phyloP scores from a whole-genome alignment of 2,888 invertebrate species.

The Resseliella maxima region DNA sequence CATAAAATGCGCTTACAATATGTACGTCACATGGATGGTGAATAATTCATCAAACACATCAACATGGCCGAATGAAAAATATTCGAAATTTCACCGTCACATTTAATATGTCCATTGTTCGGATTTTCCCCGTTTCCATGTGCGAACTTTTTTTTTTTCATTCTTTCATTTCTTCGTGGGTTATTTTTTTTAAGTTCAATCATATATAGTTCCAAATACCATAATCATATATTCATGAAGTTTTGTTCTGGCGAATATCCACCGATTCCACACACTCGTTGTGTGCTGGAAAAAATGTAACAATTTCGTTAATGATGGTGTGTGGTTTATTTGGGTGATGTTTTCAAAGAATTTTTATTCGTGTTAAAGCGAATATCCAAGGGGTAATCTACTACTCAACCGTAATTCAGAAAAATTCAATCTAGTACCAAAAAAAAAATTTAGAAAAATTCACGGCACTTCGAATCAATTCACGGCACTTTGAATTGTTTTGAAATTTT shows the following conservation, averaged over 20 bases:
- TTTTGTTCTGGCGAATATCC: too few species aligned
- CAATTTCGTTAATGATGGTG: slow-evolving; percentile 41
- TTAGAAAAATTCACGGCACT: too few species aligned
- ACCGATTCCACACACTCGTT: too few species aligned
- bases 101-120: slow-evolving; percentile 14
- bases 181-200: not conserved
- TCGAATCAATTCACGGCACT: too few species aligned
- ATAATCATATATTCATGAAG: slow-evolving; percentile 42
- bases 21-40: not conserved
- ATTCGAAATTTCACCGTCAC: slow-evolving; percentile 9
- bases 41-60: not conserved
- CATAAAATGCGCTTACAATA: not conserved
- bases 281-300: not conserved
- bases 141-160: not conserved
- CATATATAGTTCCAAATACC: not conserved
- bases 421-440: too few species aligned
- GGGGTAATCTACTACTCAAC: too few species aligned
- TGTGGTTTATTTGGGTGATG: slow-evolving; percentile 6
- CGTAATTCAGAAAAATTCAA: too few species aligned
- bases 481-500: too few species aligned
- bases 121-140: slow-evolving; percentile 21
- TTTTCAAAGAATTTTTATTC: slow-evolving; percentile 15
- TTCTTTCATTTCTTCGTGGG: not conserved
- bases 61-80: not conserved
- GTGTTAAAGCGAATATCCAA: not conserved